Percentiles rank a stretch among this genome's conserved stretches.
phyloP scores from a whole-genome alignment of 2,888 invertebrate species.

The Lepidocyrtinus sp. region DNA sequence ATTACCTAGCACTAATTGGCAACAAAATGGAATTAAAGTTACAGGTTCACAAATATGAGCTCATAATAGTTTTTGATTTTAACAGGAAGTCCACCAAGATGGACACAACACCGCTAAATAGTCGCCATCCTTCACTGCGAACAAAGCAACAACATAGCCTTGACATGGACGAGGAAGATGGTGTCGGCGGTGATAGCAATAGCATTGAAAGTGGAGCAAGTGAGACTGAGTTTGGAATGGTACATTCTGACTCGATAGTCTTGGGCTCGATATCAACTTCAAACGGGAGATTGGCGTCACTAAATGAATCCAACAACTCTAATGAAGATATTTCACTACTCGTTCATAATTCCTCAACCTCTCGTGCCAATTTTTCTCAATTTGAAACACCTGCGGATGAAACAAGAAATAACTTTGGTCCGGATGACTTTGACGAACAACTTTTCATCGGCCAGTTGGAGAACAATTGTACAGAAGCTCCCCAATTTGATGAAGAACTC shows the following conservation, averaged over 20 bases:
- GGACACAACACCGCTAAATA: conserved; percentile 27
- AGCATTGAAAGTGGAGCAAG: conserved; percentile 30
- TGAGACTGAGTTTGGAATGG: conserved; percentile 28
- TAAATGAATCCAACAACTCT: conserved; percentile 32
- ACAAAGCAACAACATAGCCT: background rate
- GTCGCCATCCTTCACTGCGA: background rate
- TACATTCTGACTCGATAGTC: conserved; percentile 20
- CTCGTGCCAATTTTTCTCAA: conserved; percentile 58
- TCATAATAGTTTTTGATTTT: too few relatives aligned
- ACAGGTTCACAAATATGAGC: too few relatives aligned
- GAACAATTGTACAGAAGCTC: conserved; percentile 32
- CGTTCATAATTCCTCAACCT: conserved; percentile 23
- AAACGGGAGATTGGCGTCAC: conserved; percentile 28
- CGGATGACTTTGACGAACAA: conserved; percentile 59
- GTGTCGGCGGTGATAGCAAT: conserved; percentile 39
- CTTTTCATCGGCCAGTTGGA: conserved; percentile 53
- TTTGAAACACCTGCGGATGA: conserved; percentile 62
- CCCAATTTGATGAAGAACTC: conserved; percentile 52
- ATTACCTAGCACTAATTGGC: too few relatives aligned
- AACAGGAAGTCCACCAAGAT: conserved; percentile 40
- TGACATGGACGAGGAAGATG: conserved; percentile 30
- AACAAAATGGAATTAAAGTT: too few relatives aligned
- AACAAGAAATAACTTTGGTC: conserved; percentile 53
- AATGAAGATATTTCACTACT: conserved; percentile 30
- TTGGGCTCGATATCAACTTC: conserved; percentile 36